phyloP scores from a whole-genome alignment of 2,113 vertebrate species.

The Lampris megalopsis region DNA sequence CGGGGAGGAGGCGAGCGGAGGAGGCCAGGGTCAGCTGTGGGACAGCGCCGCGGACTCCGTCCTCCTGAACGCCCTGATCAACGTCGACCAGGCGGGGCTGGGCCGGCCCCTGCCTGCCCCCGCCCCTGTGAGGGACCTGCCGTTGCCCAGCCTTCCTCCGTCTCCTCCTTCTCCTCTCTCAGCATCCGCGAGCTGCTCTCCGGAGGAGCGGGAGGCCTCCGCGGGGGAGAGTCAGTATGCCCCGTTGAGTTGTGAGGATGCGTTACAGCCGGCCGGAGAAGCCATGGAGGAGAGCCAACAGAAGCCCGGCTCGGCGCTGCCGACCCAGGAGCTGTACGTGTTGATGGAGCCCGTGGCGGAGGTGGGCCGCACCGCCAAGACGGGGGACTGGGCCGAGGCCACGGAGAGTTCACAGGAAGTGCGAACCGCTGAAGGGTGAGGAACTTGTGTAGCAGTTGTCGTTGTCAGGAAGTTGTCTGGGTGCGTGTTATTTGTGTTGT shows the following conservation, averaged over 20 bases:
- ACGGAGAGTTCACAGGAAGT: background rate
- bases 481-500: no score
- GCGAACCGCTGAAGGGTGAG: constrained; percentile 42
- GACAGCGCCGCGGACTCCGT: constrained; percentile 62
- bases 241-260: background rate
- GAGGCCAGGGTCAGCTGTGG: constrained; percentile 19
- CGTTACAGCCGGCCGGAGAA: background rate
- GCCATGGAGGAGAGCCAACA: no score
- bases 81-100: constrained; percentile 25
- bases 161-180: constrained; percentile 42
- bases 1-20: background rate
- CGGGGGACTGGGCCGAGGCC: background rate
- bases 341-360: constrained; percentile 66
- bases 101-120: constrained; percentile 1
- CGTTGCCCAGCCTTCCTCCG: constrained; percentile 21
- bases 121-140: background rate
- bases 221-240: background rate
- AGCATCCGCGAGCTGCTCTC: background rate
- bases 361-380: background rate
- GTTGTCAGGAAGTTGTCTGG: background rate
- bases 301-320: background rate
- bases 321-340: constrained; percentile 64
- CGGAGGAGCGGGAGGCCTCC: background rate
- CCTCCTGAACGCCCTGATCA: constrained; percentile 66
- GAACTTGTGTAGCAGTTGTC: background rate